Conservation (phyloP, 2,888 invertebrate genomes). For the Drosophila nr. perissopoda region DNA sequence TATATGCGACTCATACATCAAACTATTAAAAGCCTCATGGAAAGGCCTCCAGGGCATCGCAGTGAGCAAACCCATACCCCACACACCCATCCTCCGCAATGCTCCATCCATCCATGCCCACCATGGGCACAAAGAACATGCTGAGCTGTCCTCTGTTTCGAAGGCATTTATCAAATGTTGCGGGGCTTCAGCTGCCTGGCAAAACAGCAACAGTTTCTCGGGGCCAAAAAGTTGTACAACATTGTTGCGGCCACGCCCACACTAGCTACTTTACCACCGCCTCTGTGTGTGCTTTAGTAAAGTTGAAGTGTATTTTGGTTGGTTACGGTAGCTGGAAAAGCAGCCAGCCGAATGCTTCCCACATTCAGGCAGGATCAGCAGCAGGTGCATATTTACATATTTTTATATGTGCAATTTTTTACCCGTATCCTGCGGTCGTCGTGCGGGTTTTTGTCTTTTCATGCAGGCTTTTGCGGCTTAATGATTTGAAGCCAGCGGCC, state of each 20-base stretch:
- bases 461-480: constrained; percentile 59
- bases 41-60: constrained; percentile 65
- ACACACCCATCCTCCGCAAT: background rate
- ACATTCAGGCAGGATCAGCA: constrained; percentile 43
- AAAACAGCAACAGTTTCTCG: constrained; percentile 74
- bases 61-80: constrained; percentile 1
- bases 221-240: constrained; percentile 65
- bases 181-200: constrained; percentile 62
- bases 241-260: constrained; percentile 58
- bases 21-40: constrained; percentile 77
- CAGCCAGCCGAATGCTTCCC: constrained; percentile 15
- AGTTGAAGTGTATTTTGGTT: constrained; percentile 71
- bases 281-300: constrained; percentile 37
- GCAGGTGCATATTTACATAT: constrained; percentile 79
- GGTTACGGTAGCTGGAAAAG: constrained; percentile 26
- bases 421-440: constrained; percentile 44
- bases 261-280: constrained; percentile 9
- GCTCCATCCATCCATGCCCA: background rate
- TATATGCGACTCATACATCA: constrained; percentile 74
- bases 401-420: constrained; percentile 53
- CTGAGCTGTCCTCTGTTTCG: constrained; percentile 38
- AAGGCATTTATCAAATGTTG: constrained; percentile 80
- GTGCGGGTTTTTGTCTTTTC: constrained; percentile 23
- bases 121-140: constrained; percentile 6
- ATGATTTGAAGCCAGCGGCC: constrained; percentile 68